Base-by-base conservation (phyloP, 2,797 vertebrate genomes). In the Pangasius sanitwongsei region DNA sequence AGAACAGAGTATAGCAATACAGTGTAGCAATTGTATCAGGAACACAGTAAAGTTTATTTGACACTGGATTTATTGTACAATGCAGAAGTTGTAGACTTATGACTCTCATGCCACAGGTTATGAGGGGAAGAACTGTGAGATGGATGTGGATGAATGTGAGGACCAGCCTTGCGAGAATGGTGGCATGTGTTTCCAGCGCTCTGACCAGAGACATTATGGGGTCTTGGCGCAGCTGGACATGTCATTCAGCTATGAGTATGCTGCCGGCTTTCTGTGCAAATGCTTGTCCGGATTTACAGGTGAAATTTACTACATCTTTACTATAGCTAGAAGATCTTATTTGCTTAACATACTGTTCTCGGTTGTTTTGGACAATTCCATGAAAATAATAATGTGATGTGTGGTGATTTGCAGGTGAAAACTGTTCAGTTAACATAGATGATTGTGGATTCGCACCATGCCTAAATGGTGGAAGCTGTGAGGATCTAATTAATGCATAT, bases 391-490 rank as follows among this genome's bases (percentile, higher is more conserved):
- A 48, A n/a, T 44, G 59, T 67, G 63, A 4, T 88, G 8, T 83
- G 16, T 59, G 78, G n/a, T 87, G 28, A 18, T 72, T 84, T 75
- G 3, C 93, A 99, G 98, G 98, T 70, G 95, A 97, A 4, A 96
- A 95, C 93, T 99, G 98, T 91, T 94, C 95, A 0, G 84, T 96
- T 61, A 94, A 99, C 37, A 94, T 98, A 1, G 93, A 99, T 0
- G 98, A 99, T 92, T 99, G 98, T 0, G 94, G 94, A 83, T 97
- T 97, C 0, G 89, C 87, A 87, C 97, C 98, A 0, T 99, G 98
- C 93, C 94, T 95, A 89, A 96, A 97, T 0, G 95, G 95, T 61
- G 98, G 97, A 74, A 93, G 83, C 91, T 99, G 98, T 83, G 77
- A 93, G 89, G 98, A 99, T 93, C 93, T 95, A 88, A 91, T 96